Base-by-base conservation (phyloP, 2,113 vertebrate species). In the Heterochromis multidens region DNA sequence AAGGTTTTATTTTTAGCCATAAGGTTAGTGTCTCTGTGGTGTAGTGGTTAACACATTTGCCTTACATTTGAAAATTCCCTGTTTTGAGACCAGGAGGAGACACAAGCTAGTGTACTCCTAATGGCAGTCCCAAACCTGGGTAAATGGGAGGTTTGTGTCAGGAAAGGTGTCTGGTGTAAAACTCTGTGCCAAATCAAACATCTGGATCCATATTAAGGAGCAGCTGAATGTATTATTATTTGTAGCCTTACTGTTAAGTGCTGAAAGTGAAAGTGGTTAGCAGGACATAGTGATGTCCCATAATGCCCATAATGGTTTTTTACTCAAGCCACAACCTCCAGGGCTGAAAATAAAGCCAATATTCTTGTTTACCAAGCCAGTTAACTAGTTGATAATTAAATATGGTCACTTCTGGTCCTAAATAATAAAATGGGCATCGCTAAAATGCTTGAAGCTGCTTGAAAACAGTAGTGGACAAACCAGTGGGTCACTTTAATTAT, bases 301-400 rank as follows among this genome's bases (percentile, higher is more conserved):
- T n/a, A n/a, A n/a, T n/a, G n/a, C 40, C 40, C 3, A 4, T 49
- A 21, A 72, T 27, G 43, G 2, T 7, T 72, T 49, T 49, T 72
- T 49, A 72, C 25, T 72, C 43, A 72, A 72, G 43, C 2, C 9
- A 1, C 27, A 29, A 72, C 11, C 17, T 74, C 11, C 17, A 54
- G 17, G 17, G 5, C 17, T 3, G 19, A 74, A 54, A 74, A 14
- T 12, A 0, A 33, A 74, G 19, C 67, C 40, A 52, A 2, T 0
- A 52, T 17, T 40, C 62, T 65, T 9, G 23, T 21, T 25, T 49
- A 52, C 46, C 46, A 49, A 49, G 5, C 25, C 19, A 0, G 5
- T 2, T 29, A 49, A 49, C 25, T 31, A 52, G 25, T 25, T 72
- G 37, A 37, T 43, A 67, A 27, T 25, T 0, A 67, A 67, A 3